These are phyloP conservation scores for Lepidurus couesii DNA, from an alignment of 1,140 invertebrate species.

Conservation along the genomic window DNA sequence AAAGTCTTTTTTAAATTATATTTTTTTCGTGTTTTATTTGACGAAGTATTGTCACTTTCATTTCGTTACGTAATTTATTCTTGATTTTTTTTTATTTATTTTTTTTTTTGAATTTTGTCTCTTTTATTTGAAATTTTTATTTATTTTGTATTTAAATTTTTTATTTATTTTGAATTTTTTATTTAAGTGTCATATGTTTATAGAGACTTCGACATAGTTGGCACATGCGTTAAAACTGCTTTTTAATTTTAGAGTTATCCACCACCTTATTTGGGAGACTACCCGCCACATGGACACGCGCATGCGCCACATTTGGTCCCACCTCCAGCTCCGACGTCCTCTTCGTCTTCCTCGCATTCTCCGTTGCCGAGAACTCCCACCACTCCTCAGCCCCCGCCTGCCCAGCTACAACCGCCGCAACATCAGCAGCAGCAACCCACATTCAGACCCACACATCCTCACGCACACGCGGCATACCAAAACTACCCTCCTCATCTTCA, in stretches of 20 bases:
- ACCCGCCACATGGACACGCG: neutral
- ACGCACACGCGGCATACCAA: neutral
- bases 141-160: no score
- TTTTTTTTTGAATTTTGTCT: no score
- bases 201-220: neutral
- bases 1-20: no score
- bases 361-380: conserved; percentile 31
- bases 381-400: conserved; percentile 35
- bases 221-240: neutral
- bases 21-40: no score
- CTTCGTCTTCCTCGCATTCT: conserved; percentile 30
- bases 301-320: conserved; percentile 25
- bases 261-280: neutral
- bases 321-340: conserved; percentile 23
- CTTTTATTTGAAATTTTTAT: no score
- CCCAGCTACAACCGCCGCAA: conserved; percentile 35
- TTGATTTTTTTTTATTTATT: no score
- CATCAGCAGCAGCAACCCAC: conserved; percentile 30
- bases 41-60: no score
- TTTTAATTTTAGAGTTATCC: neutral
- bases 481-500: conserved; percentile 25
- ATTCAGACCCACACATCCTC: conserved; percentile 33
- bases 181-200: no score
- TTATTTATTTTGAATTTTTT: no score
- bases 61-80: no score